phyloP scores from a whole-genome alignment of 1,140 invertebrate genomes.

The Drosophila ercepeae region DNA sequence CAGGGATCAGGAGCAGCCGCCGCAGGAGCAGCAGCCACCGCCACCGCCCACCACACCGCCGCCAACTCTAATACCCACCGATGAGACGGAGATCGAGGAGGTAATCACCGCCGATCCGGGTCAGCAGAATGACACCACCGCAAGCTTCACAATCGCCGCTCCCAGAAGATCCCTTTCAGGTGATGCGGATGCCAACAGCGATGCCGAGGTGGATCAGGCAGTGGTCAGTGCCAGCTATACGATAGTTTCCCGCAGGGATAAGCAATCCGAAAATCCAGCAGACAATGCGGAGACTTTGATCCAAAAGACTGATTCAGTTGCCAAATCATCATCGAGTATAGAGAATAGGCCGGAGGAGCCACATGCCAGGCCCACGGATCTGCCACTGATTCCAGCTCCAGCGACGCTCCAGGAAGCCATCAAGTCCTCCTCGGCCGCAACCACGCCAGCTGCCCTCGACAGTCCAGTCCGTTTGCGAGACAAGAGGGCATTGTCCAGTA shows the following conservation, averaged over 20 bases:
- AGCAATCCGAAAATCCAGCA: conserved; percentile 12
- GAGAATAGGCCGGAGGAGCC: conserved; percentile 1
- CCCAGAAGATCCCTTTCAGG: conserved; percentile 46
- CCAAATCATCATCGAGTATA: conserved; percentile 25
- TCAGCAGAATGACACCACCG: conserved; percentile 67
- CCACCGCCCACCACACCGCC: conserved; percentile 67
- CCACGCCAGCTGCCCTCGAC: conserved; percentile 54
- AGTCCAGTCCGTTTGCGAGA: conserved; percentile 81
- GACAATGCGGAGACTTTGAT: conserved; percentile 14
- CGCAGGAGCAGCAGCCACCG: conserved; percentile 55
- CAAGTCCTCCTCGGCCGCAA: conserved; percentile 33
- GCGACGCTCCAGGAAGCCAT: conserved; percentile 14
- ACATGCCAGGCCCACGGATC: conserved; percentile 53
- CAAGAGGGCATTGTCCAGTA: conserved; percentile 55
- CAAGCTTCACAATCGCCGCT: conserved; percentile 72
- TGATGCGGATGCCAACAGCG: conserved; percentile 23
- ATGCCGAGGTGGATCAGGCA: conserved; percentile 22
- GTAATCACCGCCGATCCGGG: conserved; percentile 10
- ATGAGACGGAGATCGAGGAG: conserved; percentile 65
- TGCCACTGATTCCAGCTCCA: conserved; percentile 39
- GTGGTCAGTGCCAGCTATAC: conserved; percentile 79
- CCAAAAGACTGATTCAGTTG: conserved; percentile 69
- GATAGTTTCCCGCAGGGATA: conserved; percentile 63
- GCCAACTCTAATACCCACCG: conserved; percentile 56
- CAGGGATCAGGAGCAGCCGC: conserved; percentile 17